phyloP scores from a whole-genome alignment of 2,113 vertebrate genomes.

The Kryptolebias marmoratus region DNA sequence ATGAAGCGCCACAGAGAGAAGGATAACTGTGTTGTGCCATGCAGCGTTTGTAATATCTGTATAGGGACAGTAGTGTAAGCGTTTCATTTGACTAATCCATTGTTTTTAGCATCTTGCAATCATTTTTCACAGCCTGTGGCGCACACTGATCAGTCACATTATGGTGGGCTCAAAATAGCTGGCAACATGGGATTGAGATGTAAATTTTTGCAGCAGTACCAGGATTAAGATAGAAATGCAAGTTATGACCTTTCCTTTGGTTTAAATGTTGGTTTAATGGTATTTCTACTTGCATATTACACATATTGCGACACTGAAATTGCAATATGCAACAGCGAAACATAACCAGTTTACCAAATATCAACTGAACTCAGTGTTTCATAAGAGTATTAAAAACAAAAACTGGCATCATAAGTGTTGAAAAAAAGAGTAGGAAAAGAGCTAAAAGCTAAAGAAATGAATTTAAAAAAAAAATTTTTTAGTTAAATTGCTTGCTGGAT shows the following conservation, averaged over 20 bases:
- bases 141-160: conserved; percentile 37
- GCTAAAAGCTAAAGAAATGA: too few species aligned
- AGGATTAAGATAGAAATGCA: neutral
- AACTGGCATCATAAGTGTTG: too few species aligned
- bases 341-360: too few species aligned
- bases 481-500: too few species aligned
- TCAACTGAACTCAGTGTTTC: too few species aligned
- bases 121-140: conserved; percentile 23
- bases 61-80: conserved; percentile 40
- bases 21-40: conserved; percentile 45
- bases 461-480: too few species aligned
- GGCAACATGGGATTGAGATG: neutral
- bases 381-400: too few species aligned
- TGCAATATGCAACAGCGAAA: too few species aligned
- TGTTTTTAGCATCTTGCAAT: conserved; percentile 25
- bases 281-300: too few species aligned
- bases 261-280: too few species aligned
- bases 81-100: conserved; percentile 49
- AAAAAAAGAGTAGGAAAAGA: too few species aligned
- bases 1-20: conserved; percentile 63
- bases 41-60: conserved; percentile 59
- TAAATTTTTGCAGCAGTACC: neutral
- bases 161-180: neutral
- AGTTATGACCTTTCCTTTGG: neutral
- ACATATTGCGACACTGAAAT: too few species aligned